A percentile compares a stretch with the other conserved stretches of the same genome.
These are phyloP conservation scores for Oxyruncus cristatus DNA, from an alignment of 2,113 vertebrate genomes.

Conservation along the genomic window DNA sequence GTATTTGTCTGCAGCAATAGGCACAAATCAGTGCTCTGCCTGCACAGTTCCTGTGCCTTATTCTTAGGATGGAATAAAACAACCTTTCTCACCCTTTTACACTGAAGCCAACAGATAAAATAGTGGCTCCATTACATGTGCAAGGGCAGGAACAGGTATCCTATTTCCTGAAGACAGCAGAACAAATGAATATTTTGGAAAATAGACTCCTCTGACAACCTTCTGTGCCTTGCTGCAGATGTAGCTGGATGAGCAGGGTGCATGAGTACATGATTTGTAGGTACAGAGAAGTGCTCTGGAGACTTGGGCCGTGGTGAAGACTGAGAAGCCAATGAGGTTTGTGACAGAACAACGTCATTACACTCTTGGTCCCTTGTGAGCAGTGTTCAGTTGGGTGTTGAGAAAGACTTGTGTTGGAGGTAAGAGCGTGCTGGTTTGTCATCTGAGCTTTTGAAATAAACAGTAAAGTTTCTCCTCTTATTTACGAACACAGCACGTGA, in stretches of 20 bases:
- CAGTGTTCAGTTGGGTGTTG: background rate
- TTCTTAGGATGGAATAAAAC: background rate
- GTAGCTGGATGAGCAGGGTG: background rate
- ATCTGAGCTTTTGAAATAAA: background rate
- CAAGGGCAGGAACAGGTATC: background rate
- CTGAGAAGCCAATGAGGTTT: fast-evolving
- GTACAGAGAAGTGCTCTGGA: background rate
- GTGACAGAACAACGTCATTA: background rate
- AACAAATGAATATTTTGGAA: conserved; percentile 11
- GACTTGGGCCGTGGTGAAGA: fast-evolving
- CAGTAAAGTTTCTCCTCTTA: background rate
- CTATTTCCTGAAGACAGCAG: conserved; percentile 11
- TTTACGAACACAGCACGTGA: background rate
- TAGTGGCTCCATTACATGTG: background rate
- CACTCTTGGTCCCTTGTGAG: background rate
- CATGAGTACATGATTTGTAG: background rate
- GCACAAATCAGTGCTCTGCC: background rate
- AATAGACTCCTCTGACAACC: background rate
- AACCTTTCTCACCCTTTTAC: background rate
- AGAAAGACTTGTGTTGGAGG: background rate
- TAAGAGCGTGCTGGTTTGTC: background rate
- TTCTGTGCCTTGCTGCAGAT: background rate
- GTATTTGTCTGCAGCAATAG: background rate
- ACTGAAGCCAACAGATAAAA: background rate
- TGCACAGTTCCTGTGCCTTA: background rate